Evolutionary conservation across 2,888 invertebrate genomes (phyloP).

Genomic region (Dicranocentrus wangi): DNA sequence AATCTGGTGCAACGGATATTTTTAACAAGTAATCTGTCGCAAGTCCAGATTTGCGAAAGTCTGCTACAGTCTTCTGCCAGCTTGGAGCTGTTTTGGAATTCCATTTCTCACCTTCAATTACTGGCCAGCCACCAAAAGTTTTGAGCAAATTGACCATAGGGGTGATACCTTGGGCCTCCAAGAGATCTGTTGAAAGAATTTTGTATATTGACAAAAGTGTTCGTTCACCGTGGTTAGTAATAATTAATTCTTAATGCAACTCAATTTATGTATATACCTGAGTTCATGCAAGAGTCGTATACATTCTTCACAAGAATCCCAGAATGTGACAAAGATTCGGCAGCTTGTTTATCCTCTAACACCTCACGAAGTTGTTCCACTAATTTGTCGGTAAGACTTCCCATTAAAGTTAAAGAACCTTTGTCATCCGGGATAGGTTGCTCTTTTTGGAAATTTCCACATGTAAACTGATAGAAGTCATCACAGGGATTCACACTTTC

Average conservation of each 20-base stretch:
- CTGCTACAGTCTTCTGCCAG: conserved; percentile 87
- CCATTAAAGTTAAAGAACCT: conserved; percentile 82
- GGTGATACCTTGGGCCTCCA: conserved; percentile 75
- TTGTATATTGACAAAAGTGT: neutral
- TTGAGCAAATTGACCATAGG: conserved; percentile 75
- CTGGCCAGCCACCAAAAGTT: conserved; percentile 77
- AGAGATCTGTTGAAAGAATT: conserved; percentile 74
- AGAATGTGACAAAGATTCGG: conserved; percentile 77
- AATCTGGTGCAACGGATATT: conserved; percentile 90
- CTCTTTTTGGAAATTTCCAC: conserved; percentile 83
- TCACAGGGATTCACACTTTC: conserved; percentile 83
- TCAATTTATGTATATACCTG: conserved; percentile 83
- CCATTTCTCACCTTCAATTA: conserved; percentile 74
- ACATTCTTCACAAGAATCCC: conserved; percentile 84
- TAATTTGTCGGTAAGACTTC: conserved; percentile 83
- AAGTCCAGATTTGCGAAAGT: conserved; percentile 85
- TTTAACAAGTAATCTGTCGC: conserved; percentile 92
- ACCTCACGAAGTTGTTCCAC: conserved; percentile 83
- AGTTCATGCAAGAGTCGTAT: conserved; percentile 90
- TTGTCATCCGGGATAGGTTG: conserved; percentile 87
- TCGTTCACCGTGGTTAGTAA: neutral
- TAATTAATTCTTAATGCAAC: no score
- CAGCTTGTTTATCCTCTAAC: conserved; percentile 78
- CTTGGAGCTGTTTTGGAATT: conserved; percentile 73
- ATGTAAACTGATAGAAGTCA: conserved; percentile 87